Base-by-base conservation (phyloP, 2,113 vertebrate species). In the Maccullochella peelii region DNA sequence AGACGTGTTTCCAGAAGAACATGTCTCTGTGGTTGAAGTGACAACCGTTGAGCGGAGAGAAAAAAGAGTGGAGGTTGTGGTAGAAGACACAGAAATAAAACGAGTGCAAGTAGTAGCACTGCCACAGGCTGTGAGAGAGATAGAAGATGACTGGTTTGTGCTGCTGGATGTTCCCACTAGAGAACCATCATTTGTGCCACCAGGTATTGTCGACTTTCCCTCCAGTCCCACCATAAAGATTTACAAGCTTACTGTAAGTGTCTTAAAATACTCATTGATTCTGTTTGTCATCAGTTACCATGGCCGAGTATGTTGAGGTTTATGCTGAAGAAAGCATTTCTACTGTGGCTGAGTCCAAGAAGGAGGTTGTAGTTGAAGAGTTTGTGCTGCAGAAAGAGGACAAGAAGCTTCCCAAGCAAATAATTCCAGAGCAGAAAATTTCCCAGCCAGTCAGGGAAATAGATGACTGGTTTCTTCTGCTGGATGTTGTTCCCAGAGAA, bases 61-160 rank as follows among this genome's bases (percentile, higher is more conserved):
- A 15, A 57, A 65, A 66, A 40, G 38, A 38, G 6, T 30, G 7
- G 74, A 77, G 10, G 20, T 74, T 81, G 66, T 80, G 12, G 40
- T 69, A 14, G 71, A 67, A 63, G 86, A 73, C 4, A 1, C 36
- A 33, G 55, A 88, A 38, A 52, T 83, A 1, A 78, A 82, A 78
- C 55, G 36, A 57, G 42, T 69, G 25, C 49, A 40, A 44, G 71
- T 23, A 1, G 52, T 71, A 27, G 3, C 33, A 9, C 23, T 38
- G 42, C 59, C 75, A 20, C 79, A 14, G 57, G n/a, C 55, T 68
- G 44, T 49, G 44, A 89, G 38, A 84, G 80, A 80, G 23, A 30
- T 40, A 44, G 89, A 91, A 25, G 93, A 95, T 55, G 93, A 92
- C 79, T 94, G 94, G 94, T 93, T 90, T 81, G 58, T 87, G 36